Conservation (phyloP, 2,888 invertebrate species). For the Cancer borealis region DNA sequence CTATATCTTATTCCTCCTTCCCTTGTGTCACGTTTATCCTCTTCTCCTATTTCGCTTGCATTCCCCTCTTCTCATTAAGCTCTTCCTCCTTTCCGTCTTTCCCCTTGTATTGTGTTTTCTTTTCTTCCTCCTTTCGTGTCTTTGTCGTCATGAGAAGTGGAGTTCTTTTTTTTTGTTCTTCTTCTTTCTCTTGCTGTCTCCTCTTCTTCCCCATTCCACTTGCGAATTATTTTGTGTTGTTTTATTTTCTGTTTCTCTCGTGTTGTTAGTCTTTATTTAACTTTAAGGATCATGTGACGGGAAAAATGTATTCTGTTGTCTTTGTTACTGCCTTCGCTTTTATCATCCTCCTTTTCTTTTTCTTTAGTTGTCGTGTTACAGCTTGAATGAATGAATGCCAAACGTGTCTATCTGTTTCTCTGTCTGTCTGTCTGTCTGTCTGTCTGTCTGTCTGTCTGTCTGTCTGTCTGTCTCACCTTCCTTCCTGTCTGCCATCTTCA, state of each 20-base stretch:
- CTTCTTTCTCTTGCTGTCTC: slow-evolving; percentile 46
- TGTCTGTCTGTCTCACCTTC: not conserved
- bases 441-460: not conserved
- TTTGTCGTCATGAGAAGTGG: not conserved
- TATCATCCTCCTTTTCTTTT: not conserved
- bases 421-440: too few species aligned
- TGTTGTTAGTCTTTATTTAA: not conserved
- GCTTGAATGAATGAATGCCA: not conserved
- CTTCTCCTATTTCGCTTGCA: slow-evolving; percentile 14
- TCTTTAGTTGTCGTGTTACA: not conserved
- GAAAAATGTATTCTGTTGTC: not conserved
- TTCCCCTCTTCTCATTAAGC: slow-evolving; percentile 34
- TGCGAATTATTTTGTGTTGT: not conserved
- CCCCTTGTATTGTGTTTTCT: not conserved
- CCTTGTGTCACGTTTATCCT: slow-evolving; percentile 8
- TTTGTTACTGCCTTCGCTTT: slow-evolving; percentile 31
- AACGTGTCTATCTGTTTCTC: not conserved
- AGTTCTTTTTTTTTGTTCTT: not conserved
- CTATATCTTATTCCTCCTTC: slow-evolving; percentile 29
- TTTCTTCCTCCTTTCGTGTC: not conserved
- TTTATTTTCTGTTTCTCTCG: not conserved
- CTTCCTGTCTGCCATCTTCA: not conserved
- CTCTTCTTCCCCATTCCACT: not conserved
- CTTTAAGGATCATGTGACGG: not conserved
- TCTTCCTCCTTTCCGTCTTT: slow-evolving; percentile 13